These are phyloP conservation scores for Alectoris magna DNA, from an alignment of 2,797 vertebrate genomes.

Conservation along the genomic window DNA sequence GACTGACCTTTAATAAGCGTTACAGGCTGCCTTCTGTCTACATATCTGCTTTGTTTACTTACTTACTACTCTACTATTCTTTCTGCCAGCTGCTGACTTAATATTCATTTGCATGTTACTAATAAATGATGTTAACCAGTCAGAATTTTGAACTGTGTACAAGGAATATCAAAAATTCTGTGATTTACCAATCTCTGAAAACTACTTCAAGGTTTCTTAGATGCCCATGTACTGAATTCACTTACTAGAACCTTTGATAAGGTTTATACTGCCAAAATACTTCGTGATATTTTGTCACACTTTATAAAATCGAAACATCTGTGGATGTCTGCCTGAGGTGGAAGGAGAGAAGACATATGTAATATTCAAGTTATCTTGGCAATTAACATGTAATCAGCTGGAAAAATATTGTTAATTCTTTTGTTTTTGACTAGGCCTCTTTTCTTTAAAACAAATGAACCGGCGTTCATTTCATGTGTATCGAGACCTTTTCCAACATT, in stretches of 20 bases:
- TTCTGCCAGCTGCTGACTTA: not conserved
- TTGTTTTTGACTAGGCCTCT: not conserved
- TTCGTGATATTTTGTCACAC: not conserved
- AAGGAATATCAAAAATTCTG: not conserved
- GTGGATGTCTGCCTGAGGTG: not conserved
- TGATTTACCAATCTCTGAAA: not conserved
- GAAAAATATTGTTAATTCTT: not conserved
- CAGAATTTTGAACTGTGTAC: not conserved
- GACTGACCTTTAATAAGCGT: not conserved
- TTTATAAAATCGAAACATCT: not conserved
- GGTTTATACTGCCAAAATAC: not conserved
- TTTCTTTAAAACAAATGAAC: slow-evolving; percentile 28
- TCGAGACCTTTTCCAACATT: not conserved
- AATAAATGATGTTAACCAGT: not conserved
- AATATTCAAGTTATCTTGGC: not conserved
- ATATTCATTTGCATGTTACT: not conserved
- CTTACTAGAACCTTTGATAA: not conserved
- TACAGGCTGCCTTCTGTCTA: not conserved
- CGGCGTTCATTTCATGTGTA: not conserved
- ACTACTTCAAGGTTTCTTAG: not conserved
- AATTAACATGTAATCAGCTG: not conserved
- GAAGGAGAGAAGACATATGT: not conserved
- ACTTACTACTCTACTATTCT: not conserved
- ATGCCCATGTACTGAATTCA: not conserved
- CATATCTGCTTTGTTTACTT: not conserved